Evolutionary conservation across 2,797 vertebrate genomes (phyloP), one percentile per base, ranked within the genome.

Genomic region (Ctenochaetus hawaiiensis): DNA sequence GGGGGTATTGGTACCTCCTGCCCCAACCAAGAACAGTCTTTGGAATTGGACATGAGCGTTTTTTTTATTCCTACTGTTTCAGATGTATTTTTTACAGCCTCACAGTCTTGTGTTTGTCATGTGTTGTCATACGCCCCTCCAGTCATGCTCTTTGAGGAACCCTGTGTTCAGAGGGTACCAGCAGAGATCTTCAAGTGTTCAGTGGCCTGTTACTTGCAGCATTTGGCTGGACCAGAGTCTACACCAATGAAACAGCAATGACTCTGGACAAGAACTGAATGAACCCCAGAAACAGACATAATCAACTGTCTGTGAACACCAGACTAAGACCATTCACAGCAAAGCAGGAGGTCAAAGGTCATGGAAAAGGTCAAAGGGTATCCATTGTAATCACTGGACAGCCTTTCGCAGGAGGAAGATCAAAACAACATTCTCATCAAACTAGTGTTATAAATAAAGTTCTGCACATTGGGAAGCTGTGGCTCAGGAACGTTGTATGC

Each of bases 261-360:
- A 54, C 18, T 30, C 20, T 37, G 30, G 14, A 41, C 63, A 11
- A 22, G 48, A 4, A 44, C 16, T n/a, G 26, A 56, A 20, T 56
- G 11, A 58, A 58, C 43, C 14, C 62, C 59, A 26, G 22, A 18
- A 62, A 62, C 39, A 60, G 41, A 44, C 6, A 54, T n/a, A 41
- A 34, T 47, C 18, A 18, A 34, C 30, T 34, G 51, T 67, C 49
- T 66, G 63, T 41, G 8, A 43, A 54, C 10, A 54, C 37, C n/a
- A 41, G 20, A 43, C 9, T 16, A 1, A 26, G 37, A 37, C n/a
- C 44, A 39, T 26, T 58, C 44, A 48, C 44, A 18, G n/a, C 45
- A 22, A 37, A 8, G n/a, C 37, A 26, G 22, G 34, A 64, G 48
- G n/a, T 65, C 53, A 34, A 18, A 56, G 53, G 26, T 37, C 17